Base-by-base conservation (phyloP, 2,797 vertebrate genomes). In the Characodon lateralis region DNA sequence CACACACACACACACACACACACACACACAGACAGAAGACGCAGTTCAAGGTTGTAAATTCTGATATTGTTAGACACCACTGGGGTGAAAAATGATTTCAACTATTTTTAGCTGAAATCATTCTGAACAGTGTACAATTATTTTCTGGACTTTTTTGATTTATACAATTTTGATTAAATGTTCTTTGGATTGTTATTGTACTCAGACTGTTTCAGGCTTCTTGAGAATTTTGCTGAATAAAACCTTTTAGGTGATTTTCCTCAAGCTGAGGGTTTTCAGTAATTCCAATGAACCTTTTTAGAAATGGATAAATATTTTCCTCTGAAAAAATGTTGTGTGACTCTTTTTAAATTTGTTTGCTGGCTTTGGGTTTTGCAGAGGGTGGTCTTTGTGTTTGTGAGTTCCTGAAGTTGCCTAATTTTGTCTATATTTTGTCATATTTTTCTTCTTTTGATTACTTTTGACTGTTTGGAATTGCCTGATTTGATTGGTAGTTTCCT, bases 171-270 rank as follows among this genome's bases (percentile, higher is more conserved):
- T 39, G 31, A 3, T n/a, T 66, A 41, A 13, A 2, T 66, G 31
- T n/a, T 43, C 48, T 59, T 59, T 20, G 28, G 46, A 24, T 14
- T 58, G 12, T 61, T 28, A 20, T 70, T 70, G 14, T 48, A 16
- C 71, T 80, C 56, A 43, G 24, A 22, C 6, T 0, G 3, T 50
- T 65, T 55, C 26, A 46, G 59, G 5, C 24, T 26, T 24, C 53
- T 3, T 79, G 48, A 66, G 41, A 74, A 74, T 39, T 12, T 20
- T 80, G 85, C 72, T 43, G 71, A 63, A 20, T 22, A 59, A 59
- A 77, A 71, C 9, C 39, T 24, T 79, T 4, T 3, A 10, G 22
- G 76, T 78, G 56, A 81, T 85, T 83, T 1, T 73, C 53, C 78
- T 74, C 3, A 35, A 26, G 26, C n/a, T 39, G 51, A 24, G 13